Conservation (phyloP, 2,113 vertebrate genomes). For the Tyto alba region DNA sequence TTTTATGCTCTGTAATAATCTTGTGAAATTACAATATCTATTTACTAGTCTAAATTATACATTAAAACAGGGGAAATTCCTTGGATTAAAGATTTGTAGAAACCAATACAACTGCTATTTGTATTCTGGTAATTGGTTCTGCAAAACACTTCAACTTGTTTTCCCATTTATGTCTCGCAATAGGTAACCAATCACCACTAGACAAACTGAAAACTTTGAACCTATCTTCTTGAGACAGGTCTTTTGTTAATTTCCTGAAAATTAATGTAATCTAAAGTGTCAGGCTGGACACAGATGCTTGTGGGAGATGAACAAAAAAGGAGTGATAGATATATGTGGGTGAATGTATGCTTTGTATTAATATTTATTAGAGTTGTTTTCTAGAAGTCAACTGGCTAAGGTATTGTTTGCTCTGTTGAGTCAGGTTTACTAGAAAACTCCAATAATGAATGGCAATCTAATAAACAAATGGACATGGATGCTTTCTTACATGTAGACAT, state of each 20-base stretch:
- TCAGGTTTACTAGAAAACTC: not conserved
- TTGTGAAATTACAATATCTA: not conserved
- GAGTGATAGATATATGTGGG: not conserved
- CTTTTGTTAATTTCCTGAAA: not conserved
- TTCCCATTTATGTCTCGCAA: not conserved
- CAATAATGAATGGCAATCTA: not conserved
- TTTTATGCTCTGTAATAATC: not conserved
- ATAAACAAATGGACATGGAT: not conserved
- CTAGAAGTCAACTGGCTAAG: not conserved
- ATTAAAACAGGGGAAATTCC: not conserved
- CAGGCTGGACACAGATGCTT: not conserved
- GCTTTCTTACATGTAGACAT: not conserved
- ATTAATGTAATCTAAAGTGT: not conserved
- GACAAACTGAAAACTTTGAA: not conserved
- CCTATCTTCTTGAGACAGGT: not conserved
- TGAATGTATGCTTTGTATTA: not conserved
- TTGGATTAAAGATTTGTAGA: not conserved
- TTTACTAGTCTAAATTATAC: not conserved
- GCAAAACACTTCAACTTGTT: not conserved
- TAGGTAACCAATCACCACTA: not conserved
- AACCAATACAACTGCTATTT: not conserved
- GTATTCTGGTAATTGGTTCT: not conserved
- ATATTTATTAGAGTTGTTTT: not conserved
- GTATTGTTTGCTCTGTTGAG: not conserved
- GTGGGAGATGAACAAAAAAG: not conserved